Conservation (phyloP, 2,113 vertebrate genomes). For the Rynchops niger region DNA sequence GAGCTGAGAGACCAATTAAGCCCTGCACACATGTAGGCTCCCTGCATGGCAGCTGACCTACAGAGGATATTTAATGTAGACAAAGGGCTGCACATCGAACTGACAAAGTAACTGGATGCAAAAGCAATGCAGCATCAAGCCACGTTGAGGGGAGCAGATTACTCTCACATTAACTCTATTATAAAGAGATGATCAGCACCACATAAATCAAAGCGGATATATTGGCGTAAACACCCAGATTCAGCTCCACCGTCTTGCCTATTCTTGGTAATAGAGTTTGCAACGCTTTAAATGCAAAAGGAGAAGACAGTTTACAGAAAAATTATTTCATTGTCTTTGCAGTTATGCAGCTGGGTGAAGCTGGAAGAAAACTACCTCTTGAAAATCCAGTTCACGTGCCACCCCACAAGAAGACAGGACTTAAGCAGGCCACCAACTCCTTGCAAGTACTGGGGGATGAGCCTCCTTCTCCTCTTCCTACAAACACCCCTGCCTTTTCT, state of each 20-base stretch:
- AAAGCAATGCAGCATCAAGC: neutral
- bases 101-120: neutral
- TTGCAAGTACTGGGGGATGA: neutral
- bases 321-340: neutral
- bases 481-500: neutral
- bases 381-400: neutral
- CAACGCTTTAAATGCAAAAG: neutral
- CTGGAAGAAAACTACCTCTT: neutral
- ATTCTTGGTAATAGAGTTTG: neutral
- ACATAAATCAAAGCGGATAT: neutral
- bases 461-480: neutral
- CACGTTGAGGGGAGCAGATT: neutral
- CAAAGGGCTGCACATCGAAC: neutral
- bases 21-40: neutral
- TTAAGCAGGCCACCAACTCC: neutral
- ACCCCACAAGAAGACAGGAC: neutral
- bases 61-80: neutral
- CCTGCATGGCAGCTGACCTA: conserved; percentile 23
- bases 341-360: neutral
- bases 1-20: conserved; percentile 47
- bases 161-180: neutral
- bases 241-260: neutral
- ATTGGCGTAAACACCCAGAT: neutral
- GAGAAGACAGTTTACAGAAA: neutral
- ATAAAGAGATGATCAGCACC: neutral